phyloP scores from a whole-genome alignment of 2,888 invertebrate genomes.

The Nomada flava region DNA sequence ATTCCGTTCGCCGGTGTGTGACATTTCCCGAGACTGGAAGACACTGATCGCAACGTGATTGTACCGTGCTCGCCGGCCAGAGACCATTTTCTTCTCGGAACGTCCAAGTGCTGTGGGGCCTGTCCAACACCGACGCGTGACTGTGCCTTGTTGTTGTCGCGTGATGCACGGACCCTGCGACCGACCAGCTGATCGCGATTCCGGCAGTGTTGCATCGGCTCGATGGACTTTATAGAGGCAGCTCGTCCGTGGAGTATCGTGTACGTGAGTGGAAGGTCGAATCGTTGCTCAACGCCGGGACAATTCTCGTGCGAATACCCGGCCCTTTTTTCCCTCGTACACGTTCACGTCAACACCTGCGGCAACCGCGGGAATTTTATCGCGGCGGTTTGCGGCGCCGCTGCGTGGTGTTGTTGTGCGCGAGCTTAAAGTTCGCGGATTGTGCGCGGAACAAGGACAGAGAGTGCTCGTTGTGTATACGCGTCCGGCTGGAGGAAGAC shows the following conservation, averaged over 20 bases:
- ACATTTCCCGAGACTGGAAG: conserved; percentile 8
- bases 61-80: background rate
- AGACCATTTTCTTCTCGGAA: background rate
- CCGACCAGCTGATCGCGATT: conserved; percentile 68
- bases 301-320: conserved; percentile 32
- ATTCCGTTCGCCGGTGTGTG: conserved; percentile 5
- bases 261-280: conserved; percentile 34
- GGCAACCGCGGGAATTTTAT: conserved; percentile 65
- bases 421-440: conserved; percentile 65
- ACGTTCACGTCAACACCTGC: conserved; percentile 58
- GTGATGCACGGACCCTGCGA: conserved; percentile 35
- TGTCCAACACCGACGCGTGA: background rate
- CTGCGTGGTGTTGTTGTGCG: conserved; percentile 61
- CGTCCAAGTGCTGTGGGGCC: background rate
- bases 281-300: conserved; percentile 10
- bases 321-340: conserved; percentile 20
- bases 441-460: conserved; percentile 48
- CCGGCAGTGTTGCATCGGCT: conserved; percentile 52
- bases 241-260: conserved; percentile 38
- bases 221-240: conserved; percentile 54
- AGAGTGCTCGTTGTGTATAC: conserved; percentile 38
- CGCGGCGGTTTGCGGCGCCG: conserved; percentile 64
- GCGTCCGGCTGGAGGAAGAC: conserved; percentile 30
- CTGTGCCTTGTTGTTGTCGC: background rate
- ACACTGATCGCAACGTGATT: background rate